These are phyloP conservation scores for Adelosebastes latens DNA, from an alignment of 2,797 vertebrate genomes.

Conservation along the genomic window DNA sequence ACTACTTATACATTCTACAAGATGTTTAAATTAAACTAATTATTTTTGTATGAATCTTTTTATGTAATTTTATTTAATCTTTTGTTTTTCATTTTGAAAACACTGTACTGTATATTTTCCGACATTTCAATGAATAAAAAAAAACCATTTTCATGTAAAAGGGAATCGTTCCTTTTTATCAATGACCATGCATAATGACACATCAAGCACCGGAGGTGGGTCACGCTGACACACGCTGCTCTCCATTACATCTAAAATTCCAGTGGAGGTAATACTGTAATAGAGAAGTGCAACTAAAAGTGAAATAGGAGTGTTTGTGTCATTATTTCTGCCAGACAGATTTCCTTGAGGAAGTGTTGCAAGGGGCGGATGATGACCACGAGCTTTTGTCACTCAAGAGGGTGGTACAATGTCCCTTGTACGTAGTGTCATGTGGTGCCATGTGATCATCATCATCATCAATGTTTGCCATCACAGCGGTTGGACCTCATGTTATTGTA, in stretches of 20 bases:
- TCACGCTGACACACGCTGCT: not conserved
- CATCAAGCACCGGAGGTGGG: not conserved
- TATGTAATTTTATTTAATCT: not conserved
- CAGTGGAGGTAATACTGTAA: not conserved
- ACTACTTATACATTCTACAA: not conserved
- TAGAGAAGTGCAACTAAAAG: slow-evolving; percentile 54
- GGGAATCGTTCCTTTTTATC: not conserved
- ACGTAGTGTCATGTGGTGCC: slow-evolving; percentile 41
- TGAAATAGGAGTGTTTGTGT: slow-evolving; percentile 25
- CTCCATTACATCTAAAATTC: not conserved
- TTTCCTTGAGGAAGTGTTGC: slow-evolving; percentile 44
- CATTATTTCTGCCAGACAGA: slow-evolving; percentile 11
- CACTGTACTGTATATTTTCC: slow-evolving; percentile 5
- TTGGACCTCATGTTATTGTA: not conserved
- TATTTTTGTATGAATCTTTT: slow-evolving; percentile 30
- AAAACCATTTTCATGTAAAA: not conserved
- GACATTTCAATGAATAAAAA: slow-evolving; percentile 32
- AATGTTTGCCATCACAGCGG: not conserved
- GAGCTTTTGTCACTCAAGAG: not conserved
- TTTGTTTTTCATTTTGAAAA: not conserved
- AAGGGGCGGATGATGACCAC: slow-evolving; percentile 18
- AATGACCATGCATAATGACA: not conserved
- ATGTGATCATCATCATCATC: slow-evolving; percentile 42
- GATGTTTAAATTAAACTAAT: not conserved
- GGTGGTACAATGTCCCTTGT: not conserved